A percentile compares a stretch with the other conserved stretches of the same genome.
These are phyloP conservation scores for Avahi laniger DNA, from an alignment of 2,797 vertebrate species.

Conservation along the genomic window DNA sequence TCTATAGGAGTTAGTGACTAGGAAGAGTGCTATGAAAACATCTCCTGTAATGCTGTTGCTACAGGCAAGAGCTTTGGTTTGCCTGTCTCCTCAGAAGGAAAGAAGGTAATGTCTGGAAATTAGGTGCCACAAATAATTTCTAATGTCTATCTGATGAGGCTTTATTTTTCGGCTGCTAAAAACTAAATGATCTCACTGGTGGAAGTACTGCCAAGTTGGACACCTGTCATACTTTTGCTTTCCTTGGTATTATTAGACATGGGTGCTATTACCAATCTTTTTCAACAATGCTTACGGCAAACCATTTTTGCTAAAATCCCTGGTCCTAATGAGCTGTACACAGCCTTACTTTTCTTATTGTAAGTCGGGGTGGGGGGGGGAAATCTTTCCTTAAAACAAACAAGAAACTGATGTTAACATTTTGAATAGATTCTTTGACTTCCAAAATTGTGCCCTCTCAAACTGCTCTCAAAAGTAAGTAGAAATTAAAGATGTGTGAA, in stretches of 20 bases:
- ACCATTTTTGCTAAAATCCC: background rate
- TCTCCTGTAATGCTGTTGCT: background rate
- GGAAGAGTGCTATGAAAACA: background rate
- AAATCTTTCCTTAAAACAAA: background rate
- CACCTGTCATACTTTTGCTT: conserved; percentile 16
- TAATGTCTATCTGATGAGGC: background rate
- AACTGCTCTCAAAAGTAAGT: background rate
- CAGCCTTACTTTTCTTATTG: background rate
- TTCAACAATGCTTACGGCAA: background rate
- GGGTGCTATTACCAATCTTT: conserved; percentile 46
- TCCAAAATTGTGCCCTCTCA: background rate
- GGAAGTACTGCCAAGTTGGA: conserved; percentile 28
- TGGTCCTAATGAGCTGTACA: accelerated
- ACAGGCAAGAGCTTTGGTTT: conserved; percentile 28
- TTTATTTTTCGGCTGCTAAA: conserved; percentile 44
- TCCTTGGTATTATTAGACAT: conserved; percentile 49
- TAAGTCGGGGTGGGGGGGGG: background rate
- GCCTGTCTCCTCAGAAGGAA: background rate
- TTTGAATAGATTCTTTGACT: conserved; percentile 32
- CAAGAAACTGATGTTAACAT: background rate
- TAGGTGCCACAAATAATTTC: background rate
- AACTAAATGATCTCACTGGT: background rate
- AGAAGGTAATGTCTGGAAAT: conserved; percentile 6
- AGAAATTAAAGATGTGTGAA: background rate
- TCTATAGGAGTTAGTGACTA: background rate